Evolutionary conservation across 2,113 vertebrate genomes (phyloP), one percentile per base, ranked within the genome.

Genomic region (Okapia johnstoni): DNA sequence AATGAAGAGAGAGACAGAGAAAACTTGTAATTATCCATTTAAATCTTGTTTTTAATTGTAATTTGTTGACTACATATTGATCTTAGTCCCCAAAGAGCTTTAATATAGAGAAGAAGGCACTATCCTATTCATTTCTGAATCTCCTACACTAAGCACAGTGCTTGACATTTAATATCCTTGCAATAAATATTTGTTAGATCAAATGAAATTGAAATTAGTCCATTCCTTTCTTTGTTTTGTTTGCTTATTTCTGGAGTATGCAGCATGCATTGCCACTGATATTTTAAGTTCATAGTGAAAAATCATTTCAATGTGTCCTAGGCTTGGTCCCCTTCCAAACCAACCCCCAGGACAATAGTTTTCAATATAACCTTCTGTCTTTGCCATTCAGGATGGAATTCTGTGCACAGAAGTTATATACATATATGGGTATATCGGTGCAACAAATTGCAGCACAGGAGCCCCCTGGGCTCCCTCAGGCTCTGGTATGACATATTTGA

Each of bases 311-410:
- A 54, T 85, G 96, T 98, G 96, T 96, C 77, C 95, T 93, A 83
- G 86, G 60, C 77, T 97, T 98, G 97, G 94, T 97, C 70, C 50
- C 76, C 70, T 96, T 98, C 97, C 97, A 98, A 96, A 33, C 87
- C 88, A 97, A 95, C 43, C 87, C 95, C 77, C 96, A 97, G 30
- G 93, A 97, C 95, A 98, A 98, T 88, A 97, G 97, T 97, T 97
- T 97, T 98, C 97, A 98, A 96, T 97, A 98, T 93, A 95, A 98
- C 95, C 88, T 97, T 97, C 97, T 97, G 96, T 98, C 95, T 97
- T 97, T 98, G 95, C 94, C 93, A 97, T 98, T 98, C 96, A 96
- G 92, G 80, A 97, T 98, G 90, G 88, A 98, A 97, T 98, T 96
- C 90, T 97, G 81, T 97, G 97, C 97, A 97, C 97, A 98, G 93